Conservation (phyloP, 2,113 vertebrate genomes). For the Onychostruthus taczanowskii region DNA sequence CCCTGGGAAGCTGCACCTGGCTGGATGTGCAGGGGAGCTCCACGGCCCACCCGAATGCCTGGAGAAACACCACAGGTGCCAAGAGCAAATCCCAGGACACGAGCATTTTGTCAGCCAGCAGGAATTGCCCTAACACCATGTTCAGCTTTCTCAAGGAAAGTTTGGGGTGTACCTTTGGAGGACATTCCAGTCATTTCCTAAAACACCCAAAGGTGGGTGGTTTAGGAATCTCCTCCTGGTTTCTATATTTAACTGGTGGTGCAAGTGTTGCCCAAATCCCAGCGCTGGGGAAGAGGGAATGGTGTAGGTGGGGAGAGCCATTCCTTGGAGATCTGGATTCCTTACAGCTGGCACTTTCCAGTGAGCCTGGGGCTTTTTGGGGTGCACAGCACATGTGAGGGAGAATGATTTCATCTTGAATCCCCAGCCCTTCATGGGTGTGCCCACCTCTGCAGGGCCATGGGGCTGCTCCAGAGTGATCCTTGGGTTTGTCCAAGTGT, state of each 20-base stretch:
- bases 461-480: background rate
- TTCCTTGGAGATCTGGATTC: background rate
- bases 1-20: background rate
- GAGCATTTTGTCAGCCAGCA: background rate
- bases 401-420: background rate
- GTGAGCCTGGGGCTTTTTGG: background rate
- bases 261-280: background rate
- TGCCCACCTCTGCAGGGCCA: background rate
- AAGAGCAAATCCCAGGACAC: background rate
- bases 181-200: background rate
- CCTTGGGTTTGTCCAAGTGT: background rate
- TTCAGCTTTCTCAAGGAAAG: background rate
- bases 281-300: rapidly evolving
- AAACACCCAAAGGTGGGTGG: background rate
- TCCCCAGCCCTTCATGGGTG: background rate
- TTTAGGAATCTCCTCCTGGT: background rate
- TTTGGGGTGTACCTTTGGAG: background rate
- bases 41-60: rapidly evolving
- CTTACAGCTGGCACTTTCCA: background rate
- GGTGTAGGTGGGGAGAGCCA: background rate
- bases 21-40: background rate
- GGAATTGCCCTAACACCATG: background rate
- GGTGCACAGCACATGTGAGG: too few relatives aligned
- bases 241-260: background rate
- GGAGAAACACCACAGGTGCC: background rate